Conservation (phyloP, 1,140 invertebrate species). For the Eriosoma lanigerum region DNA sequence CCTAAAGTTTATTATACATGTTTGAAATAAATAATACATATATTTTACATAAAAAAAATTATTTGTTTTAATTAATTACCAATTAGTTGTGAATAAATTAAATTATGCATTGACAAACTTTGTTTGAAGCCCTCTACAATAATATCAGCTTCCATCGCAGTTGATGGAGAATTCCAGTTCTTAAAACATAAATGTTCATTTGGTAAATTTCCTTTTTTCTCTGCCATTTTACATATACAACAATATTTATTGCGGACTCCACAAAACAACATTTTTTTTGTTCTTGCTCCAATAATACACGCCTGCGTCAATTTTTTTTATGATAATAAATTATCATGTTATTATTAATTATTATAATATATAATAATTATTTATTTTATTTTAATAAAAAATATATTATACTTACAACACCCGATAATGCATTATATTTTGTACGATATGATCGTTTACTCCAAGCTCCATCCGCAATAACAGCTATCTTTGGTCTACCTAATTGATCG, state of each 20-base stretch:
- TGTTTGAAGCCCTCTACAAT: neutral
- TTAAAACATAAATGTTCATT: neutral
- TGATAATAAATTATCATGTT: too few species aligned
- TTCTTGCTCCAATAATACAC: neutral
- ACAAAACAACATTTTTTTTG: neutral
- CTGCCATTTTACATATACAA: neutral
- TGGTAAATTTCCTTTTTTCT: neutral
- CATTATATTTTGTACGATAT: neutral
- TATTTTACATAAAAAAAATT: too few species aligned
- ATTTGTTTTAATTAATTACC: neutral
- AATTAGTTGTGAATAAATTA: slow-evolving; percentile 4
- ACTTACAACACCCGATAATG: neutral
- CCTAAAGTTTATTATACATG: neutral
- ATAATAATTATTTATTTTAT: too few species aligned
- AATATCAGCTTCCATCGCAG: neutral
- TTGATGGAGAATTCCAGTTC: neutral
- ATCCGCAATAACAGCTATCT: neutral
- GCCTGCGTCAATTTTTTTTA: too few species aligned
- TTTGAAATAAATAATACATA: too few species aligned
- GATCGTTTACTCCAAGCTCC: slow-evolving; percentile 18
- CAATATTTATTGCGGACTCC: neutral
- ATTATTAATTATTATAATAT: too few species aligned
- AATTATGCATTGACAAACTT: neutral
- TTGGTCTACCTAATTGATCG: neutral
- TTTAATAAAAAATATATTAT: too few species aligned